phyloP scores from a whole-genome alignment of 2,797 vertebrate species.

The Cichlasoma orientale region DNA sequence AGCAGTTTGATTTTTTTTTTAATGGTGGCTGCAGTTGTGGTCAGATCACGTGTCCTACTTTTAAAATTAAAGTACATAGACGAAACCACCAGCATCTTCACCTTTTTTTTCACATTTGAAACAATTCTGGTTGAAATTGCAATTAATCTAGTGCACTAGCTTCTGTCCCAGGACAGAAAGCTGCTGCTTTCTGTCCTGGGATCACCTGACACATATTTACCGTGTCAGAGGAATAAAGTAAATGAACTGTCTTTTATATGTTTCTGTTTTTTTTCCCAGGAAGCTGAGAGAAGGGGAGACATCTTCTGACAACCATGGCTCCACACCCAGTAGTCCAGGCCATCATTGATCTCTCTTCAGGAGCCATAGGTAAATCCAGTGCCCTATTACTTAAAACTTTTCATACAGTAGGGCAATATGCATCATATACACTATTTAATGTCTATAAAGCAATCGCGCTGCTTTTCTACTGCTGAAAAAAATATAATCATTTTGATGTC shows the following conservation, averaged over 20 bases:
- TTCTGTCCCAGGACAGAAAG: too few relatives aligned
- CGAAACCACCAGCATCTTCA: neutral
- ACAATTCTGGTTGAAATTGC: neutral
- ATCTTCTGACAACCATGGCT: constrained; percentile 77
- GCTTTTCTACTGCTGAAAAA: neutral
- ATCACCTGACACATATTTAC: neutral
- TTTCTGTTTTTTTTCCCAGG: constrained; percentile 11
- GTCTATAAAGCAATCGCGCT: neutral
- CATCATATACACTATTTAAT: neutral
- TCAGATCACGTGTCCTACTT: neutral
- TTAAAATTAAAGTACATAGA: neutral
- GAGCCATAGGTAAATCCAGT: constrained; percentile 88
- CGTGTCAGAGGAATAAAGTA: neutral
- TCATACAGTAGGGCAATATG: neutral
- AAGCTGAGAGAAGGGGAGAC: constrained; percentile 29
- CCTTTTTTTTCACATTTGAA: neutral
- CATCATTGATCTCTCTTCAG: constrained; percentile 92
- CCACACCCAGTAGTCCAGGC: constrained; percentile 91
- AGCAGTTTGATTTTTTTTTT: neutral
- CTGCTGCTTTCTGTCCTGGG: neutral
- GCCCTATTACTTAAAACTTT: neutral
- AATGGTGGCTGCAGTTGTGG: neutral
- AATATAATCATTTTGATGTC: constrained; percentile 45
- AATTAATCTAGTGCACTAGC: neutral
- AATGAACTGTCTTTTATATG: neutral